Percentiles rank a stretch among this genome's conserved stretches.
Conservation (phyloP, 1,140 invertebrate genomes). For the Formica selysi region DNA sequence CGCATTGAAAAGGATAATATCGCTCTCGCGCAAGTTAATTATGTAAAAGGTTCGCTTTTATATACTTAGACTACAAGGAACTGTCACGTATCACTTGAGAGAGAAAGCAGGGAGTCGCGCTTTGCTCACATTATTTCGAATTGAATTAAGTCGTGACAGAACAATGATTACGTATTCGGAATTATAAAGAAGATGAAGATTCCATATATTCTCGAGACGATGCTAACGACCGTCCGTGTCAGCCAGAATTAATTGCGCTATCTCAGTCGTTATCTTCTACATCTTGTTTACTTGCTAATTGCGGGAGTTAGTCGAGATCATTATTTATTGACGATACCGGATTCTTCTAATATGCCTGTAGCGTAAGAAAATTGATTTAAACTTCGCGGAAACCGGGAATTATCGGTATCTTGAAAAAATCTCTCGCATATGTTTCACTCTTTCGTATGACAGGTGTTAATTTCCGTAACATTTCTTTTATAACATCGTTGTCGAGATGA, state of each 20-base stretch:
- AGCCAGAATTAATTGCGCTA: conserved; percentile 37
- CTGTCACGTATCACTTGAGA: too few relatives aligned
- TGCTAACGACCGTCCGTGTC: conserved; percentile 1
- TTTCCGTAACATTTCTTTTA: neutral
- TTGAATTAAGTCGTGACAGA: conserved; percentile 28
- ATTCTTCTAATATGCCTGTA: neutral
- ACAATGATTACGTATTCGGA: conserved; percentile 47
- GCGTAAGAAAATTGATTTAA: neutral
- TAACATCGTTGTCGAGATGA: neutral
- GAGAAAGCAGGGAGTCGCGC: conserved; percentile 16
- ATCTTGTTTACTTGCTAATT: conserved; percentile 57
- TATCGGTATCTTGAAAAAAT: neutral
- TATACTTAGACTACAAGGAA: neutral
- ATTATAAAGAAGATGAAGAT: conserved; percentile 23
- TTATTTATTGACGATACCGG: conserved; percentile 56
- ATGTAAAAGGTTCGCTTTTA: conserved; percentile 5
- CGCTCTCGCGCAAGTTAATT: conserved; percentile 1
- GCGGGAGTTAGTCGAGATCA: conserved; percentile 40
- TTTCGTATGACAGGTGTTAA: neutral
- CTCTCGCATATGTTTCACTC: neutral
- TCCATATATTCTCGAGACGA: conserved; percentile 28
- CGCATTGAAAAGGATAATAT: neutral
- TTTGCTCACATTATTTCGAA: neutral
- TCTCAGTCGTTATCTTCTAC: conserved; percentile 16
- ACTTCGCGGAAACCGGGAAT: neutral